Percentiles rank a stretch among this genome's conserved stretches.
Evolutionary conservation across 2,888 invertebrate genomes (phyloP).

Genomic region (Ennomos fuscantarius): DNA sequence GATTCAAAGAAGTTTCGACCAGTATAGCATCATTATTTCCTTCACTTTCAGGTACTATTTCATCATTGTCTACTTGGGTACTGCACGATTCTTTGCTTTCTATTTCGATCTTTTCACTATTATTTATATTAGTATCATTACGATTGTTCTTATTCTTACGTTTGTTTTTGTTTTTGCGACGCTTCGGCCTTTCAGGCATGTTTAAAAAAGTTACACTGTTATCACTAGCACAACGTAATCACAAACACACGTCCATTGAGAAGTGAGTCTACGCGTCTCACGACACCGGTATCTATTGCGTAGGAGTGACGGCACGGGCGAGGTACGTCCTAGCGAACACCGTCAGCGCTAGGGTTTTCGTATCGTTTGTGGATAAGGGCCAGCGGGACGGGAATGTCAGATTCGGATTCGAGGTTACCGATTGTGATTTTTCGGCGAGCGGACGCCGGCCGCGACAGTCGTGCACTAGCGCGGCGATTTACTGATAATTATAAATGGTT

Average conservation of each 20-base stretch:
- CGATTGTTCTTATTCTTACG: conserved; percentile 73
- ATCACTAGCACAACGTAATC: conserved; percentile 71
- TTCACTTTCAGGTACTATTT: conserved; percentile 7
- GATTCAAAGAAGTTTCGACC: conserved; percentile 11
- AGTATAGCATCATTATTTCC: conserved; percentile 6
- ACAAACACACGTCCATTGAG: conserved; percentile 66
- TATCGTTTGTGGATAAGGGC: conserved; percentile 65
- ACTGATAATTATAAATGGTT: conserved; percentile 85
- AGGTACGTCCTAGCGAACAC: conserved; percentile 52
- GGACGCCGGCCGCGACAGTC: conserved; percentile 75
- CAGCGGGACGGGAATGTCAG: conserved; percentile 53
- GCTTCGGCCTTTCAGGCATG: conserved; percentile 77
- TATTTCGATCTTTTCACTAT: conserved; percentile 49
- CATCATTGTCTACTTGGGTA: conserved; percentile 38
- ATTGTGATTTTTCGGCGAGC: conserved; percentile 70
- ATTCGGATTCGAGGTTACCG: conserved; percentile 62
- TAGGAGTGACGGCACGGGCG: conserved; percentile 64
- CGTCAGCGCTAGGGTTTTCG: conserved; percentile 56
- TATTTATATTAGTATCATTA: conserved; percentile 54
- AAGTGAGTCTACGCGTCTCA: conserved; percentile 55
- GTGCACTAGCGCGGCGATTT: conserved; percentile 81
- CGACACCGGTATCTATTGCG: conserved; percentile 67
- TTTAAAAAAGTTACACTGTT: conserved; percentile 64
- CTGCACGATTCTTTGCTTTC: conserved; percentile 47
- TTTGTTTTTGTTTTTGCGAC: conserved; percentile 79